Evolutionary conservation across 2,888 invertebrate species (phyloP), one percentile per base, ranked within the genome.

Genomic region (Acrobasis consociella): DNA sequence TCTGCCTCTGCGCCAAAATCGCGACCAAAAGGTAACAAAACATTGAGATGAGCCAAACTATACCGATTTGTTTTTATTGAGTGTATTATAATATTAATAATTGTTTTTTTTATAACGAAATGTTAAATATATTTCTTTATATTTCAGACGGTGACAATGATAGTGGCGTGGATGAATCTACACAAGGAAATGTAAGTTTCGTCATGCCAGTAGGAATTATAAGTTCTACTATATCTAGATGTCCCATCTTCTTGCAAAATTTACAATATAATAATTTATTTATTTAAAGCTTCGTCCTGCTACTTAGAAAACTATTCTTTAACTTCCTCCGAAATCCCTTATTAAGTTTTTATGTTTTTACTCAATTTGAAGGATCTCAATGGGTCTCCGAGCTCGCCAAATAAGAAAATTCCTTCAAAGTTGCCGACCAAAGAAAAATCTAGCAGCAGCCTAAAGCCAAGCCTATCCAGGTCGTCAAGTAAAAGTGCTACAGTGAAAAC

Each of bases 131-230:
- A 65, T 61, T 22, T 58, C 31, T 22, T 17, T 37, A 9, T 64
- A 87, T 93, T 91, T 70, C 94, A 97, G 97, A 96, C 91, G 96
- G 96, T 49, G 96, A 96, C 82, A 96, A 96, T 75, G 97, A 97
- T 76, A 96, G 96, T 80, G 96, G 96, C 53, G 96, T 96, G 39
- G 96, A 96, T 83, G 96, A 96, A 84, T 95, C 96, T 64, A 96
- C 96, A 62, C 96, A 96, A 87, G 95, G 96, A 87, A 95, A 96
- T 91, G 96, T 97, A 91, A 94, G 96, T 93, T 5, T 31, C 71
- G 5, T 9, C 49, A 51, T 13, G 9, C 31, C 13, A 10, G n/a
- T n/a, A 13, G 11, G 1, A 7, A 13, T 5, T 46, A 10, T 11
- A 42, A 10, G 42, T 42, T 11, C 10, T 11, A 42, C 42, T 2